These are phyloP conservation scores for Anguilla rostrata DNA, from an alignment of 2,113 vertebrate species.

Conservation along the genomic window DNA sequence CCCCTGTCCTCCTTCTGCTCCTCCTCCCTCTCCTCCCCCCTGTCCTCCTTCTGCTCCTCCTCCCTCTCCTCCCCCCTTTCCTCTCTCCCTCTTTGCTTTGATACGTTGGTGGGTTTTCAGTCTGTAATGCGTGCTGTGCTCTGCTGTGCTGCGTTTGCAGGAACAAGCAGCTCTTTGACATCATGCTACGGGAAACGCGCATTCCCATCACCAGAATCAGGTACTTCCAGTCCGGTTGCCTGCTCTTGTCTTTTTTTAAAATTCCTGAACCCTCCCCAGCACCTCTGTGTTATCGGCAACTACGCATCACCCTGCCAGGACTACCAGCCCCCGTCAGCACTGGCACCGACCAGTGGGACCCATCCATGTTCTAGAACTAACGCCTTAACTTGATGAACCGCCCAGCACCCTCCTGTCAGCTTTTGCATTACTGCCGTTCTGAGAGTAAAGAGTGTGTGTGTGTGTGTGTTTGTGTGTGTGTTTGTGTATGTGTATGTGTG, in stretches of 20 bases:
- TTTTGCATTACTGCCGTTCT: neutral
- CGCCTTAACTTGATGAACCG: neutral
- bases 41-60: neutral
- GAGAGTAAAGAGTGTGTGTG: neutral
- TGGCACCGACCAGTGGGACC: no score
- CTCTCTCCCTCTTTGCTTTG: neutral
- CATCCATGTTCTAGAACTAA: no score
- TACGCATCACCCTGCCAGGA: no score
- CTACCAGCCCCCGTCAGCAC: no score
- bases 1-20: neutral
- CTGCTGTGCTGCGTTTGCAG: slow-evolving; percentile 52
- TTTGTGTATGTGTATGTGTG: neutral
- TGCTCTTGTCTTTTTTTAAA: neutral
- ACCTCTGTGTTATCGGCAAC: no score
- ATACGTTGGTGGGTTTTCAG: no score
- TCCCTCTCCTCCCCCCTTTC: neutral
- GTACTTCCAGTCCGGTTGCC: slow-evolving; percentile 52
- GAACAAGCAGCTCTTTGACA: slow-evolving; percentile 90
- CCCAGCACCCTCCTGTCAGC: neutral
- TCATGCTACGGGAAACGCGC: slow-evolving; percentile 77
- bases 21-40: neutral
- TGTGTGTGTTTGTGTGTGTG: neutral
- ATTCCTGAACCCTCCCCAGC: neutral
- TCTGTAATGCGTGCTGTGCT: neutral
- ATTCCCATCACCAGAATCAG: slow-evolving; percentile 83